A percentile compares a stretch with the other conserved stretches of the same genome.
phyloP scores from a whole-genome alignment of 2,888 invertebrate species.

The Panzeria rudis region DNA sequence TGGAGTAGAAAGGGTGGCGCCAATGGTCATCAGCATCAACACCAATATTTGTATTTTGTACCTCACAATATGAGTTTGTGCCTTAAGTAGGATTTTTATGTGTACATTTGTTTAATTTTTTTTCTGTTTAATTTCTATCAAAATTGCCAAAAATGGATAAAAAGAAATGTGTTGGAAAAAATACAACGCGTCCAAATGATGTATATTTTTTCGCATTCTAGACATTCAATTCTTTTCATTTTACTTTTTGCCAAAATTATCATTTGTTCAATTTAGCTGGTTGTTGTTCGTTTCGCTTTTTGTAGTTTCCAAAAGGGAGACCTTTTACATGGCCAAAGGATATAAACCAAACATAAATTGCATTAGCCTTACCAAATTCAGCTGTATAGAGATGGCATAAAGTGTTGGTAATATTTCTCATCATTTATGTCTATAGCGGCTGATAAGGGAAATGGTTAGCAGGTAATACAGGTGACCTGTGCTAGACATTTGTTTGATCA shows the following conservation, averaged over 20 bases:
- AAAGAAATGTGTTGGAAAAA: conserved; percentile 45
- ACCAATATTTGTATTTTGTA: conserved; percentile 10
- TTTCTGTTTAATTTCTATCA: conserved; percentile 62
- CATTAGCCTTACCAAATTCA: conserved; percentile 60
- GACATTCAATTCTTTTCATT: background rate
- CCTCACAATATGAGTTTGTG: background rate
- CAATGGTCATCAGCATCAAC: conserved; percentile 69
- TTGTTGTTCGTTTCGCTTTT: conserved; percentile 49
- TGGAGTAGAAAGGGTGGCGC: conserved; percentile 68
- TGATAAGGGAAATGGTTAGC: background rate
- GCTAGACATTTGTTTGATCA: conserved; percentile 65
- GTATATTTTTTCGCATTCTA: conserved; percentile 65
- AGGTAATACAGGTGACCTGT: conserved; percentile 44
- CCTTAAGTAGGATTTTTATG: conserved; percentile 33
- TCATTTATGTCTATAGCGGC: conserved; percentile 56
- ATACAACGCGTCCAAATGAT: conserved; percentile 72
- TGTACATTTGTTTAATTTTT: conserved; percentile 19
- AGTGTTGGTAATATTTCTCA: conserved; percentile 71
- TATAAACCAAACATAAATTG: conserved; percentile 68
- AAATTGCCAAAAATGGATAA: conserved; percentile 65
- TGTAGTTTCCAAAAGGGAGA: conserved; percentile 46
- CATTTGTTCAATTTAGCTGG: conserved; percentile 70
- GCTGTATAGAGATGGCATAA: conserved; percentile 50
- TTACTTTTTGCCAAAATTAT: conserved; percentile 54
- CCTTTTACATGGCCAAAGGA: conserved; percentile 66